Conservation (phyloP, 2,888 invertebrate genomes). For the Pandemis cinnamomeana region DNA sequence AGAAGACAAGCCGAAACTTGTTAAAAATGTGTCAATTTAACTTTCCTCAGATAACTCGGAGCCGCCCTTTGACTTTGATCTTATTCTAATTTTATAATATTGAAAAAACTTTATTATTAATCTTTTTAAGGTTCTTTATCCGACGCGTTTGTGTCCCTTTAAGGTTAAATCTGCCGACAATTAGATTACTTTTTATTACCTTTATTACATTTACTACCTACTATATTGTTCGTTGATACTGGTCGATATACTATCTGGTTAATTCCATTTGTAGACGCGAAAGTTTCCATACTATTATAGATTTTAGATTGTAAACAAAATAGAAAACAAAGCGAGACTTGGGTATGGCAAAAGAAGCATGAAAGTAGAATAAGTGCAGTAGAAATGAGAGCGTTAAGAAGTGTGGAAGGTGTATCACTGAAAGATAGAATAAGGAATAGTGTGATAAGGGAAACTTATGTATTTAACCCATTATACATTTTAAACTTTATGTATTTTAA, state of each 20-base stretch:
- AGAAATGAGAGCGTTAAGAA: too few relatives aligned
- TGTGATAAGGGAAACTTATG: too few relatives aligned
- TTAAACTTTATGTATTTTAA: too few relatives aligned
- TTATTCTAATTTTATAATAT: conserved; percentile 56
- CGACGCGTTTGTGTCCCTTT: conserved; percentile 23
- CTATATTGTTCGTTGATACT: background rate
- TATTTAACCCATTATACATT: too few relatives aligned
- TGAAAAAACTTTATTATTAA: conserved; percentile 41
- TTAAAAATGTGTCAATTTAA: conserved; percentile 74
- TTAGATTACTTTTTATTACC: background rate
- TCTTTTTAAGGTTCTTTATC: conserved; percentile 26
- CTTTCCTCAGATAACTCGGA: conserved; percentile 58
- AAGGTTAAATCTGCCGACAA: conserved; percentile 15
- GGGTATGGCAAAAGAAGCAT: too few relatives aligned
- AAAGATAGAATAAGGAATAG: too few relatives aligned
- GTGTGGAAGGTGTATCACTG: too few relatives aligned
- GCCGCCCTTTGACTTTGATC: conserved; percentile 61
- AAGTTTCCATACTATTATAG: too few relatives aligned
- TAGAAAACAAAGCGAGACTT: too few relatives aligned
- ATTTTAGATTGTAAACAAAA: too few relatives aligned
- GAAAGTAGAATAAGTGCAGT: too few relatives aligned
- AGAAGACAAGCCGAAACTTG: conserved; percentile 55
- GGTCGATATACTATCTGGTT: too few relatives aligned
- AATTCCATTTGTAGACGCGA: background rate
- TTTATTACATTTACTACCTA: background rate